Evolutionary conservation across 2,113 vertebrate species (phyloP).

Genomic region (Cheirogaleus medius): DNA sequence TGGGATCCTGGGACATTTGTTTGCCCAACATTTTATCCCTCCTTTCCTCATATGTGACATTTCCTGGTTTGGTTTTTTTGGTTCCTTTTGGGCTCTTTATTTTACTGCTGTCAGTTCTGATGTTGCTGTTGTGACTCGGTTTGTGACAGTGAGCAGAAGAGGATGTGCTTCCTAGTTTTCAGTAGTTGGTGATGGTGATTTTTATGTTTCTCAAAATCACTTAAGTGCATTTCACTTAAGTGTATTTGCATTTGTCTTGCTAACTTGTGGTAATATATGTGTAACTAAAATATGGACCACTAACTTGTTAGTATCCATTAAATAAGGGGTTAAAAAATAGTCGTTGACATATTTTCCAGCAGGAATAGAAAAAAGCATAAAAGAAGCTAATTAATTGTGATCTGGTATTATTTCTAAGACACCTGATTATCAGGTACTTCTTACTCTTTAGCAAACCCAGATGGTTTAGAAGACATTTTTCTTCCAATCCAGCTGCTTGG

Average conservation of each 20-base stretch:
- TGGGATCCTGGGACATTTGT: background rate
- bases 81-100: background rate
- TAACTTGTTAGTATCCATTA: background rate
- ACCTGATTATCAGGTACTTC: background rate
- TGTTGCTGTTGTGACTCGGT: background rate
- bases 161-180: background rate
- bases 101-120: background rate
- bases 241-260: background rate
- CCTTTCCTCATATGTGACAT: background rate
- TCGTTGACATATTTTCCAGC: background rate
- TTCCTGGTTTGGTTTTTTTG: background rate
- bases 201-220: slow-evolving; percentile 22
- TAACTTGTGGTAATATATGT: background rate
- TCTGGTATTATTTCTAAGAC: background rate
- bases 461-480: background rate
- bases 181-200: background rate
- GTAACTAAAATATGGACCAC: background rate
- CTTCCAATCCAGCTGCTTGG: background rate
- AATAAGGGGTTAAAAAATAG: background rate
- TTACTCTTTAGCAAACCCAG: background rate
- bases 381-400: slow-evolving; percentile 28
- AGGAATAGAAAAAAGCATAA: background rate
- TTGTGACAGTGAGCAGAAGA: background rate
- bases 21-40: slow-evolving; percentile 32
- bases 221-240: background rate